A percentile compares a stretch with the other conserved stretches of the same genome.
Conservation (phyloP, 2,113 vertebrate genomes). For the Cavia aperea region DNA sequence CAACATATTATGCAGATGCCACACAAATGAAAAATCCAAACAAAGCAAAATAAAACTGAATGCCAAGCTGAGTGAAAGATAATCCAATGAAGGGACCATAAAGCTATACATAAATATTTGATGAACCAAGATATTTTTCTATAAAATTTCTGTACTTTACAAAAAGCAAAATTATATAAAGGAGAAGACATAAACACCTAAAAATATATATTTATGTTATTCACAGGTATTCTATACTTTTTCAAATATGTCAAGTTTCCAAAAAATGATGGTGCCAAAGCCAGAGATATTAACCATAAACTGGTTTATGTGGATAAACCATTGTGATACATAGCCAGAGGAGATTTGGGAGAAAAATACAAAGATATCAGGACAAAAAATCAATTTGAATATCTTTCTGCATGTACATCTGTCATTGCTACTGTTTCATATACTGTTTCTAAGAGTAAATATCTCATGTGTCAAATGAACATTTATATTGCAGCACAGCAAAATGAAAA, state of each 20-base stretch:
- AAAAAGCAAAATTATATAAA: background rate
- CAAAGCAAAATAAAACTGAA: constrained; percentile 33
- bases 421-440: background rate
- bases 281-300: background rate
- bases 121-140: constrained; percentile 24
- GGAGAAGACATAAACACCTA: background rate
- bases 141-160: background rate
- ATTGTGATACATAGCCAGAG: background rate
- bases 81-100: constrained; percentile 26
- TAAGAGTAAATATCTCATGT: background rate
- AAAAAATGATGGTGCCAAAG: background rate
- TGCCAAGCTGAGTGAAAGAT: constrained; percentile 7
- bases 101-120: constrained; percentile 38
- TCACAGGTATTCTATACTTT: constrained; percentile 17
- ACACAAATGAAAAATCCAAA: constrained; percentile 32
- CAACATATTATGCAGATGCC: background rate
- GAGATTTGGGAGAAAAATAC: background rate
- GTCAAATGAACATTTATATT: background rate
- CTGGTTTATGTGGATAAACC: background rate
- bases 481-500: constrained; percentile 1
- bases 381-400: constrained; percentile 46
- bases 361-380: background rate
- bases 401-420: constrained; percentile 21
- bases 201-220: background rate
- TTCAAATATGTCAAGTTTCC: background rate